These are phyloP conservation scores for Eciton burchellii DNA, from an alignment of 1,140 invertebrate genomes.

Conservation along the genomic window DNA sequence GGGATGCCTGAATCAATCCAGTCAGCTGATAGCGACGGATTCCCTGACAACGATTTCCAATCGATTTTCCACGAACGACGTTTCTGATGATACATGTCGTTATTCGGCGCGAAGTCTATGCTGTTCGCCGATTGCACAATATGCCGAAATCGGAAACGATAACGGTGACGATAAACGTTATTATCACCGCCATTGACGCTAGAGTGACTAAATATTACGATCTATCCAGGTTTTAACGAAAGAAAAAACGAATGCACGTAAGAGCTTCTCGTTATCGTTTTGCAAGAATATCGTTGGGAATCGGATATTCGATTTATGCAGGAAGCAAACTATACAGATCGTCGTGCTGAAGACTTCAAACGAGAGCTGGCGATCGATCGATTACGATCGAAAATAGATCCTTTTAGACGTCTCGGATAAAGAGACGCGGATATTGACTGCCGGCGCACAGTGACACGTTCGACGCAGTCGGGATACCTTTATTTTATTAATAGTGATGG, in stretches of 20 bases:
- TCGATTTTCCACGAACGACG: neutral
- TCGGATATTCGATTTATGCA: neutral
- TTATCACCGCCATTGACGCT: too few species aligned
- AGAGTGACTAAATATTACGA: too few species aligned
- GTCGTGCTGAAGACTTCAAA: conserved; percentile 24
- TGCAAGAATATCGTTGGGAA: neutral
- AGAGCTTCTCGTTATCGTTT: neutral
- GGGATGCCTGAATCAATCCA: neutral
- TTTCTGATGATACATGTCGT: neutral
- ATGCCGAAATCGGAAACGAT: neutral
- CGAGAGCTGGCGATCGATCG: conserved; percentile 10
- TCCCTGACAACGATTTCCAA: neutral
- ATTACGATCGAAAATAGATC: conserved; percentile 43
- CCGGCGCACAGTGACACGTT: conserved; percentile 43
- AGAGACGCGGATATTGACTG: conserved; percentile 48
- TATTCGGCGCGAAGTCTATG: neutral
- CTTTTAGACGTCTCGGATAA: conserved; percentile 32
- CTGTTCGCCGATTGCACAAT: neutral
- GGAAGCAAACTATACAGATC: neutral
- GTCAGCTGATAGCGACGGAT: neutral
- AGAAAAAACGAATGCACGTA: too few species aligned
- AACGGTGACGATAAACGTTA: too few species aligned
- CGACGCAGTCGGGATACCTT: conserved; percentile 68
- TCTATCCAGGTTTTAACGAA: too few species aligned
- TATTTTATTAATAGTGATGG: conserved; percentile 83